Base-by-base conservation (phyloP, 2,888 invertebrate species). In the Platycheirus rosarum region DNA sequence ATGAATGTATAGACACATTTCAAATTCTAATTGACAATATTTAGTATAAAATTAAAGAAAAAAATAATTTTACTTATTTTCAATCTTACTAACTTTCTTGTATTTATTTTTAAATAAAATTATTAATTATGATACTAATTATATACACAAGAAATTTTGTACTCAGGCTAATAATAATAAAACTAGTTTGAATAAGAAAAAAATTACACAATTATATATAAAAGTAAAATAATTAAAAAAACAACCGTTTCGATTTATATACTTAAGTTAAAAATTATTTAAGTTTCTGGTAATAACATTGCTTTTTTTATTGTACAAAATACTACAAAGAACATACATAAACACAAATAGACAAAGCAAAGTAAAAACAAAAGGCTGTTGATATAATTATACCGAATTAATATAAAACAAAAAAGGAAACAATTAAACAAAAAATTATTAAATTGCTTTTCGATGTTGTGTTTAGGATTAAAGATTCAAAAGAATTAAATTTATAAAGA, bases 361-460 rank as follows among this genome's bases (percentile, higher is more conserved):
- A 75, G 32, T 32, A 69, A 63, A 57, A 75, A 18, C 44, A 75
- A 70, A 76, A 66, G 80, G 80, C 80, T 80, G 80, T 80, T 82
- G 49, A 76, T 62, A 66, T 66, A 42, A 35, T 20, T 44, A 13
- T 63, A 65, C 32, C 16, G 51, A 53, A 40, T 23, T 6, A 37
- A 29, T 44, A 29, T 1, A 26, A 14, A 66, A 23, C 2, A 23
- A 23, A 48, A 66, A 60, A 14, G 42, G 16, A n/a, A n/a, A n/a
- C 26, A 42, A 16, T 48, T 7, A 16, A 66, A 23, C 14, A 20
- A 3, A 62, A 46, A 51, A 62, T 35, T 44, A 37, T 62, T 37
- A 29, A 62, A 77, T 78, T 60, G 60, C 70, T 78, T 84, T 84
- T 84, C 66, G 74, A 70, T 84, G 79, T 84, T 75, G 74, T 78